Evolutionary conservation across 2,888 invertebrate genomes (phyloP).

Genomic region (Drosophila flavopinicola): DNA sequence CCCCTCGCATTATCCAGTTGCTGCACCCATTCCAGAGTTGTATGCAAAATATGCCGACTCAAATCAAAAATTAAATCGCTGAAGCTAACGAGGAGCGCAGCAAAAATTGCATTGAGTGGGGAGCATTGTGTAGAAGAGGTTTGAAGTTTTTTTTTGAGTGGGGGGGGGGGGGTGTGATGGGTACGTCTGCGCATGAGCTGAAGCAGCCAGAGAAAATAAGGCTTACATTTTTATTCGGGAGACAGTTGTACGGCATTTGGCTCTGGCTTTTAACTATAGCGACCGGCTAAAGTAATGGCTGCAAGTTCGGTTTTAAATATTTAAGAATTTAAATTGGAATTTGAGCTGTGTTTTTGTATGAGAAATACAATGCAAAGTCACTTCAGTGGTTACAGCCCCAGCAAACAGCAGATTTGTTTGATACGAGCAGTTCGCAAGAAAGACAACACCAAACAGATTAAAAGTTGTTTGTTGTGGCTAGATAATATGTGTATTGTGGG

Average conservation of each 20-base stretch:
- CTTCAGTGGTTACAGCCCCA: slow-evolving; percentile 71
- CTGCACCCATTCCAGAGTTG: slow-evolving; percentile 49
- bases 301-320: too few species aligned
- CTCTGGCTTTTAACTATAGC: slow-evolving; percentile 14
- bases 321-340: slow-evolving; percentile 25
- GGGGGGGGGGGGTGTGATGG: not conserved
- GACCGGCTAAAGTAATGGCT: not conserved
- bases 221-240: slow-evolving; percentile 71
- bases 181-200: slow-evolving; percentile 70
- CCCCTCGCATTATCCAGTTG: slow-evolving; percentile 65
- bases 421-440: slow-evolving; percentile 39
- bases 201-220: slow-evolving; percentile 66
- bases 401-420: slow-evolving; percentile 27
- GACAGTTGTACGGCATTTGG: slow-evolving; percentile 56
- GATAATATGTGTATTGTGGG: too few species aligned
- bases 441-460: not conserved
- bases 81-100: slow-evolving; percentile 60
- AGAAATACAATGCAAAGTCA: slow-evolving; percentile 58
- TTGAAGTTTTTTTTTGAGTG: too few species aligned
- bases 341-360: slow-evolving; percentile 20
- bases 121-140: not conserved
- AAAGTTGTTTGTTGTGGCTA: slow-evolving; percentile 17
- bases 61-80: slow-evolving; percentile 74
- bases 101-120: not conserved
- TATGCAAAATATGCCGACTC: slow-evolving; percentile 78